These are phyloP conservation scores for Poicephalus meyeri DNA, from an alignment of 2,113 vertebrate species.

Conservation along the genomic window DNA sequence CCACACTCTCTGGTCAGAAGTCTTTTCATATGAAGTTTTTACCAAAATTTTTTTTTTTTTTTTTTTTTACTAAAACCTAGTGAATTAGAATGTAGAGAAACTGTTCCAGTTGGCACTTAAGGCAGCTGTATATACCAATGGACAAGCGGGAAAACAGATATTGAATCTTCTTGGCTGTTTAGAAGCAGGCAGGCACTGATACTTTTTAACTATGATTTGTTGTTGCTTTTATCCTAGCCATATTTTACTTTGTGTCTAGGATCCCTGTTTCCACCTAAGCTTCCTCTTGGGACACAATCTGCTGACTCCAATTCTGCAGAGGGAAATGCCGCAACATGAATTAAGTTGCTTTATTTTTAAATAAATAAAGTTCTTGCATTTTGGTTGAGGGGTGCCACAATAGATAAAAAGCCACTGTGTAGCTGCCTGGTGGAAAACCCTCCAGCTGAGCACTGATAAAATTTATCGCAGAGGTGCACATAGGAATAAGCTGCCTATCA, in stretches of 20 bases:
- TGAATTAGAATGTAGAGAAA: background rate
- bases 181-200: background rate
- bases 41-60: background rate
- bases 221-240: conserved; percentile 73
- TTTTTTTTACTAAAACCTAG: background rate
- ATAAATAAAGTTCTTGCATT: background rate
- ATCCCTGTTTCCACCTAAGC: conserved; percentile 73
- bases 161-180: background rate
- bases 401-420: conserved; percentile 79
- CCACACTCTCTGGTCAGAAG: background rate
- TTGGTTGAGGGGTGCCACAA: conserved; percentile 7
- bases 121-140: background rate
- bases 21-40: background rate
- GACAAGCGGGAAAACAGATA: conserved; percentile 12
- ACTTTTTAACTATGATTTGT: conserved; percentile 49
- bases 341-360: background rate
- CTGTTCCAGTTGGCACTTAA: background rate
- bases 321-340: conserved; percentile 74
- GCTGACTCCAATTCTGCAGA: conserved; percentile 79
- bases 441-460: conserved; percentile 76
- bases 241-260: conserved; percentile 74
- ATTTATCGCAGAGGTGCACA: conserved; percentile 74
- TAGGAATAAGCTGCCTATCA: conserved; percentile 43
- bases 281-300: conserved; percentile 74
- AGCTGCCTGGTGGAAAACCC: conserved; percentile 32